Percentiles rank a stretch among this genome's conserved stretches.
phyloP scores from a whole-genome alignment of 35 echinoderm and acorn worm species.

The Hemicentrotus pulcherrimus region DNA sequence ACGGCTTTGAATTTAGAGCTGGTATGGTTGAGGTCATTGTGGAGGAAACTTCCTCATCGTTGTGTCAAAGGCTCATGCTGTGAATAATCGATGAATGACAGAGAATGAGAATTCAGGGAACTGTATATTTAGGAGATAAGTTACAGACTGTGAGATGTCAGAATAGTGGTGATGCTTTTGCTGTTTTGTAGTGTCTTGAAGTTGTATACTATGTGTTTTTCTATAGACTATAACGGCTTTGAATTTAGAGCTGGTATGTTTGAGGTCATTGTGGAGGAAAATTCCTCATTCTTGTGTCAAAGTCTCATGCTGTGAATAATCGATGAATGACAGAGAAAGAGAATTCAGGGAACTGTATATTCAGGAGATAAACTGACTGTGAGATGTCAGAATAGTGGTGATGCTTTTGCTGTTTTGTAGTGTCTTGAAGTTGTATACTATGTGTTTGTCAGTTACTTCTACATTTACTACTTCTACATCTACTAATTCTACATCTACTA shows the following conservation, averaged over 20 bases:
- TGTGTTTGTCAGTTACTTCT: no score
- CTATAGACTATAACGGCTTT: neutral
- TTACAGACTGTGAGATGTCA: no score
- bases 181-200: no score
- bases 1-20: neutral
- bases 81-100: neutral
- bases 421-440: no score
- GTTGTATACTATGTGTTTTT: no score
- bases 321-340: neutral
- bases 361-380: neutral
- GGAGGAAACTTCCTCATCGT: neutral
- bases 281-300: neutral
- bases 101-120: neutral
- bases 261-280: neutral
- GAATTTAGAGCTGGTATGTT: neutral
- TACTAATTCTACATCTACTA: neutral
- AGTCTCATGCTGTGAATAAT: neutral
- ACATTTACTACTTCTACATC: neutral
- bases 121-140: neutral
- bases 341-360: neutral
- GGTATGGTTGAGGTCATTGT: neutral
- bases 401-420: no score
- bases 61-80: neutral
- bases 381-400: no score
- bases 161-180: no score